phyloP scores from a whole-genome alignment of 2,797 vertebrate genomes.

The Sebastes trivittatus region DNA sequence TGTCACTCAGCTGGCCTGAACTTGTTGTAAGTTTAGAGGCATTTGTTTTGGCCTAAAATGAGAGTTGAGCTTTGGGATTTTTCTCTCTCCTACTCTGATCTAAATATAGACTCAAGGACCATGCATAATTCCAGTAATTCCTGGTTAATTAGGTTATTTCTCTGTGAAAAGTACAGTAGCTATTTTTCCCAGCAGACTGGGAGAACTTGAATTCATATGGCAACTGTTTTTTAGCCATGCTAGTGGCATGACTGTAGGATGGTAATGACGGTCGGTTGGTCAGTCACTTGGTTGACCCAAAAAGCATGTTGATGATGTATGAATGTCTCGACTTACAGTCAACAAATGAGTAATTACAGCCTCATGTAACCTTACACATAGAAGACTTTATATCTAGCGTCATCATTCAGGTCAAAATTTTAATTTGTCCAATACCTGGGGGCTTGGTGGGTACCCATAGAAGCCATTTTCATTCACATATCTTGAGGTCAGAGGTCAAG shows the following conservation, averaged over 20 bases:
- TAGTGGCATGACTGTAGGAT: not conserved
- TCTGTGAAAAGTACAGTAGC: not conserved
- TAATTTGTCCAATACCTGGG: not conserved
- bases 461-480: too few relatives aligned
- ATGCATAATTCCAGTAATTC: constrained; percentile 21
- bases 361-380: not conserved
- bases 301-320: not conserved
- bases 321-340: not conserved
- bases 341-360: not conserved
- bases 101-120: constrained; percentile 33
- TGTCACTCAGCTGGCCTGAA: not conserved
- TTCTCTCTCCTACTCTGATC: not conserved
- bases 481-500: too few relatives aligned
- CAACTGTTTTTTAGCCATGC: not conserved
- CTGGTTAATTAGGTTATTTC: constrained; percentile 7
- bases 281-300: too few relatives aligned
- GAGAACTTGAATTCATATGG: not conserved
- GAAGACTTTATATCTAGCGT: not conserved
- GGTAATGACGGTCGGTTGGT: not conserved
- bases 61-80: constrained; percentile 18
- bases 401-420: not conserved
- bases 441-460: too few relatives aligned
- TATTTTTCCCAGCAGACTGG: not conserved
- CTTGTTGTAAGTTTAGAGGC: not conserved
- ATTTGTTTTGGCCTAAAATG: constrained; percentile 2